Conservation (phyloP, 2,113 vertebrate species). For the Oncorhynchus masou region DNA sequence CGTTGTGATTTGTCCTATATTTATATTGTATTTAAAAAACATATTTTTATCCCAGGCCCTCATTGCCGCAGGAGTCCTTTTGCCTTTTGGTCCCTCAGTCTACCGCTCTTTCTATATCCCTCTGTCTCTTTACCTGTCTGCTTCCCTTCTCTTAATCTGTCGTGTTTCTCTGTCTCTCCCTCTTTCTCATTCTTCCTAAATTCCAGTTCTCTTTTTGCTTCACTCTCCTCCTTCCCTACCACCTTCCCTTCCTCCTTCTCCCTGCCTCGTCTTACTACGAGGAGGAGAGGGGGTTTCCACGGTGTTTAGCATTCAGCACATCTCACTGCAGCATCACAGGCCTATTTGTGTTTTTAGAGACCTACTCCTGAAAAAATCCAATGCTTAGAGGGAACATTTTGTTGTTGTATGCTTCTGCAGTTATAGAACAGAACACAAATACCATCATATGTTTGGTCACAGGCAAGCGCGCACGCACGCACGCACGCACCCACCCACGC, state of each 20-base stretch:
- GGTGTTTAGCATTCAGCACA: constrained; percentile 69
- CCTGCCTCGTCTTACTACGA: background rate
- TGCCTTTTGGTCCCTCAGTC: background rate
- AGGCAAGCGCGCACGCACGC: background rate
- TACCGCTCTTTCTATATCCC: background rate
- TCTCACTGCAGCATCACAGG: constrained; percentile 64
- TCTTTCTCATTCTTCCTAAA: constrained; percentile 24
- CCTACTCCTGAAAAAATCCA: constrained; percentile 39
- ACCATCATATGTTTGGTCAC: background rate
- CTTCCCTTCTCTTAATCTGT: constrained; percentile 43
- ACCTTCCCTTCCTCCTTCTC: constrained; percentile 26
- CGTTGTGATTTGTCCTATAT: too few relatives aligned
- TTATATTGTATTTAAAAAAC: too few relatives aligned
- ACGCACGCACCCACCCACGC: background rate
- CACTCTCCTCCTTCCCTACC: constrained; percentile 12
- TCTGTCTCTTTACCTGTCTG: constrained; percentile 20
- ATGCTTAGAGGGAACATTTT: constrained; percentile 16
- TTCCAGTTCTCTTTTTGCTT: constrained; percentile 30
- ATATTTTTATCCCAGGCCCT: too few relatives aligned
- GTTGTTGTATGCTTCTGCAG: background rate
- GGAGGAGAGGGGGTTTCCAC: constrained; percentile 1
- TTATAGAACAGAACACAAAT: background rate
- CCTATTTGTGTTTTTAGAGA: constrained; percentile 65
- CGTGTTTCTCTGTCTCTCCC: constrained; percentile 30
- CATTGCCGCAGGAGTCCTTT: too few relatives aligned